phyloP scores from a whole-genome alignment of 2,113 vertebrate genomes.

The Grammomys surdaster region DNA sequence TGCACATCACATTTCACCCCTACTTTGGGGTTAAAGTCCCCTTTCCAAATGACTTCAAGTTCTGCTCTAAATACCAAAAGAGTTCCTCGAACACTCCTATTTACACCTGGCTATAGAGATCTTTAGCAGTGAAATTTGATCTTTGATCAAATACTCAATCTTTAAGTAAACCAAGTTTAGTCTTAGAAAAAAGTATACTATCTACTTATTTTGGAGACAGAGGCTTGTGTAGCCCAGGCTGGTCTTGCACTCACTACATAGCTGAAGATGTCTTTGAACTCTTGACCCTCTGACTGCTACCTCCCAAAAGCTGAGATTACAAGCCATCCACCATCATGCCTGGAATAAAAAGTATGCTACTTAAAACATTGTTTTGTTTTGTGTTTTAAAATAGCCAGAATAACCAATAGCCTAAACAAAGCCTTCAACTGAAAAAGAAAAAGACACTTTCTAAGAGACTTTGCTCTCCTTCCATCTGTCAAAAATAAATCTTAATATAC shows the following conservation, averaged over 20 bases:
- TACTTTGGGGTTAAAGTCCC: neutral
- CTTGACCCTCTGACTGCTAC: neutral
- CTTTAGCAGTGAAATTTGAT: neutral
- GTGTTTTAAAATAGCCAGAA: slow-evolving; percentile 55
- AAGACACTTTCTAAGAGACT: neutral
- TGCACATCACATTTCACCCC: neutral
- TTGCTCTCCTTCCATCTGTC: slow-evolving; percentile 60
- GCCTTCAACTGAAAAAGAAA: slow-evolving; percentile 43
- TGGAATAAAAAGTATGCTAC: neutral
- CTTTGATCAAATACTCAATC: slow-evolving; percentile 49
- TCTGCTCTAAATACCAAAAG: neutral
- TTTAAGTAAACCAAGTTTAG: slow-evolving; percentile 47
- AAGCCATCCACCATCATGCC: neutral
- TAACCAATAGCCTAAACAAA: slow-evolving; percentile 51
- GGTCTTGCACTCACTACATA: neutral
- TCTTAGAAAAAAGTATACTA: neutral
- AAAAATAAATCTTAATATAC: slow-evolving; percentile 47
- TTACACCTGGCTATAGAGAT: neutral
- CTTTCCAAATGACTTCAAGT: neutral
- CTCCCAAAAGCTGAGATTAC: neutral
- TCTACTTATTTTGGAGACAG: neutral
- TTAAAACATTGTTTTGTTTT: slow-evolving; percentile 58
- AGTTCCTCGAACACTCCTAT: neutral
- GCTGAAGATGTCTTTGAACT: neutral
- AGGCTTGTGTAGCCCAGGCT: neutral